phyloP scores from a whole-genome alignment of 2,888 invertebrate species.

The Blomia tropicalis region DNA sequence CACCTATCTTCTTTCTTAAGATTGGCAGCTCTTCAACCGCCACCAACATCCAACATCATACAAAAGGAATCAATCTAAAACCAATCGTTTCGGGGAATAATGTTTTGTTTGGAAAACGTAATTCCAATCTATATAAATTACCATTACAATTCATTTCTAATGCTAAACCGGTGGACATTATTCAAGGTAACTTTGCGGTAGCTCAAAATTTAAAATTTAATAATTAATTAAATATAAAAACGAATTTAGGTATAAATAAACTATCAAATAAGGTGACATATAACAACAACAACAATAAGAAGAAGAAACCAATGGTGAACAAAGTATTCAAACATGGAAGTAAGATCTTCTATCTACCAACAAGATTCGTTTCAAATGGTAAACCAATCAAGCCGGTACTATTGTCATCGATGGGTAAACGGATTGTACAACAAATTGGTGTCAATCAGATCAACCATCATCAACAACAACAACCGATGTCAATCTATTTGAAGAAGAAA shows the following conservation, averaged over 20 bases:
- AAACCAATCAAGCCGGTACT: slow-evolving; percentile 21
- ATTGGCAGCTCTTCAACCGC: background rate
- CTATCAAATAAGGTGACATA: background rate
- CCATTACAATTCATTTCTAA: slow-evolving; percentile 24
- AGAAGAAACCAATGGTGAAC: background rate
- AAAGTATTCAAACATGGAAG: background rate
- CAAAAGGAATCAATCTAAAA: too few relatives aligned
- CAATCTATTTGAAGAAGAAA: too few relatives aligned
- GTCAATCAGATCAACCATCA: too few relatives aligned
- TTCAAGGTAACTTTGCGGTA: slow-evolving; percentile 19
- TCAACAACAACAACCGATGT: background rate
- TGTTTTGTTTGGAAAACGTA: background rate
- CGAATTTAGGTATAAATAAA: slow-evolving; percentile 9
- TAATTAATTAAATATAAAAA: background rate
- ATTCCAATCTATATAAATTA: slow-evolving; percentile 20
- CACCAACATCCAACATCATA: background rate
- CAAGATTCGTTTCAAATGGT: slow-evolving; percentile 22
- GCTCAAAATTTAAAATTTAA: background rate
- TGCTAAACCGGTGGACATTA: slow-evolving; percentile 24
- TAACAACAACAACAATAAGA: background rate
- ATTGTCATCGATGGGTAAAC: background rate
- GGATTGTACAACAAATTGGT: too few relatives aligned
- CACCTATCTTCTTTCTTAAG: slow-evolving; percentile 3
- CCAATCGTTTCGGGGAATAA: background rate
- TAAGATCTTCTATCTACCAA: slow-evolving; percentile 23